Evolutionary conservation across 2,113 vertebrate species (phyloP), one percentile per base, ranked within the genome.

Genomic region (Ibidorhyncha struthersii): DNA sequence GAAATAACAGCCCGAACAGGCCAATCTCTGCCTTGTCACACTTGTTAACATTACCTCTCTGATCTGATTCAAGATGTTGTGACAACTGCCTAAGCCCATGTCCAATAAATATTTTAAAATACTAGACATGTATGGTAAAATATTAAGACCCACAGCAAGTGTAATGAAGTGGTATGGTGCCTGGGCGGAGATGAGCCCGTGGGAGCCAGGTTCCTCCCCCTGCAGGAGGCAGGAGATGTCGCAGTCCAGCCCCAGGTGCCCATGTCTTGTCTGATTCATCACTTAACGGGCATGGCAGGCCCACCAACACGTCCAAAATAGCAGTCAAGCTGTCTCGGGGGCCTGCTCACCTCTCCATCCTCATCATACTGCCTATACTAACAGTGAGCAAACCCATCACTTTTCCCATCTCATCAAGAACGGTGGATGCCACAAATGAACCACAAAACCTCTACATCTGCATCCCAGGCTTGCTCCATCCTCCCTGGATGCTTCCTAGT

Each of bases 61-160:
- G 69, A 52, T 81, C 40, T 93, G 53, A 55, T n/a, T 91, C 7
- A 27, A 94, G 73, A 53, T 65, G 85, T 34, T 62, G 36, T 63
- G 89, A 88, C 87, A 96, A 36, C 38, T 73, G 82, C 88, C 43
- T 41, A 82, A 91, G 86, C 50, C 25, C 22, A 25, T 25, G 38
- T 78, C 94, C n/a, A 47, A 53, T 52, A 69, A 86, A 87, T 65
- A 59, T 82, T 83, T 81, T 23, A 85, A 84, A 87, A 89, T 65
- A 72, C 8, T 1, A 74, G 52, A 34, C 59, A 4, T 58, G 26
- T 27, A 18, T 53, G 56, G 56, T 92, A 82, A 92, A 94, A 94
- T 84, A 80, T 36, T 34, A 41, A 74, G 66, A 61, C 15, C 20
- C 47, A 13, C 0, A 2, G 40, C 40, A 45, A 58, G 47, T 10